Evolutionary conservation across 2,113 vertebrate genomes (phyloP).

Genomic region (Varanus komodoensis): DNA sequence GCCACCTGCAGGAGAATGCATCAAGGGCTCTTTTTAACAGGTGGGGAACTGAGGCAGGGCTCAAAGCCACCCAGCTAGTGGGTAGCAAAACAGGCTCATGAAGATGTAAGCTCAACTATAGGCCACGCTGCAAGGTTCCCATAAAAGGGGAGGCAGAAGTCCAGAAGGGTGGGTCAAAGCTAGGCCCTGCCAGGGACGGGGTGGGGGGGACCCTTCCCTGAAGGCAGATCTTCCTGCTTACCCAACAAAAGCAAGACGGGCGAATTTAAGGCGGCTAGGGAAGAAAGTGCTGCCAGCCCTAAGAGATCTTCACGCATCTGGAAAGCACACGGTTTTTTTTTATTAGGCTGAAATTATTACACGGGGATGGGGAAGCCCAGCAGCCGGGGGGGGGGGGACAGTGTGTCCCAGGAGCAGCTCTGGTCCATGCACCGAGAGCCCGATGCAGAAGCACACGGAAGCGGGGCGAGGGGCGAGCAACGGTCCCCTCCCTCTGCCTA

Average conservation of each 20-base stretch:
- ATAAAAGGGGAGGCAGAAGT: background rate
- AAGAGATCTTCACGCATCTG: constrained; percentile 59
- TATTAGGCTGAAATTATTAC: constrained; percentile 49
- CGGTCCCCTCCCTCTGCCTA: background rate
- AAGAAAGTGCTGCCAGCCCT: constrained; percentile 51
- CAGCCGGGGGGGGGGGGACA: background rate
- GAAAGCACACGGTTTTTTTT: constrained; percentile 55
- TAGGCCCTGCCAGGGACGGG: background rate
- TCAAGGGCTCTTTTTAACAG: background rate
- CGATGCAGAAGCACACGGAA: background rate
- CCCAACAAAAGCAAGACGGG: constrained; percentile 7
- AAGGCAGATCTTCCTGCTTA: background rate
- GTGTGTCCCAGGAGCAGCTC: constrained; percentile 20
- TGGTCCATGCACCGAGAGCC: constrained; percentile 26
- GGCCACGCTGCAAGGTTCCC: background rate
- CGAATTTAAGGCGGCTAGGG: constrained; percentile 24
- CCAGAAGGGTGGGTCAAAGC: background rate
- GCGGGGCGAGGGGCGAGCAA: background rate
- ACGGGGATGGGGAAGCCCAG: constrained; percentile 46
- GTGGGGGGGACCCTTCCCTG: background rate
- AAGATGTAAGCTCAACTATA: background rate
- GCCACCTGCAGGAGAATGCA: background rate
- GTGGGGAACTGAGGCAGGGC: background rate
- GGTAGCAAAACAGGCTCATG: background rate
- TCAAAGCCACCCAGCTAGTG: background rate